Evolutionary conservation across 2,113 vertebrate species (phyloP), one percentile per base, ranked within the genome.

Genomic region (Bos indicus): DNA sequence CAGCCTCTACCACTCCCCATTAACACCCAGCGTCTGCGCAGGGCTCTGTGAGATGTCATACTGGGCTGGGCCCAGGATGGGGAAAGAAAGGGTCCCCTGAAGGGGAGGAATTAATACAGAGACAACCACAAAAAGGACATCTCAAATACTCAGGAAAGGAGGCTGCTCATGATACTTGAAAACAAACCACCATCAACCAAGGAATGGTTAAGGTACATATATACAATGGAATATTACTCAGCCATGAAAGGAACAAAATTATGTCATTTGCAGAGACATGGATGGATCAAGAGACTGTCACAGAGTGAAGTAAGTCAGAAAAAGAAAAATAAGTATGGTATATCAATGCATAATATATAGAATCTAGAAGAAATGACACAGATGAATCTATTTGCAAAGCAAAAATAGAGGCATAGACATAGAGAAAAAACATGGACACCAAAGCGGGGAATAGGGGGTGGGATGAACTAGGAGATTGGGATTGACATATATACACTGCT

Each of bases 361-460:
- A 43, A 43, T 43, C 71, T 43, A 77, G 71, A 26, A 71, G 36
- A 77, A 43, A 77, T 77, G 40, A 43, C 14, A 26, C 6, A 14
- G 71, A 26, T 43, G 71, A 77, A 26, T 43, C 40, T 77, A 43
- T 26, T 26, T 77, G 71, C 71, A 77, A 77, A 77, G 71, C 71
- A 77, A 43, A 43, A 43, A 77, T 4, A 43, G 36, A 77, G 71
- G 43, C 23, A 74, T 0, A 23, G n/a, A 40, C 67, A 74, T 7
- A 43, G 71, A 77, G 36, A 77, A 77, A 25, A 77, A 77, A 43
- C 6, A 43, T 26, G 71, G 71, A 77, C 36, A 77, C 71, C 71
- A 77, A 43, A 43, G 36, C 0, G 40, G 23, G 23, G 12, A 43
- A 13, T 23, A 6, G 11, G 5, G 36, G 71, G 36, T 43, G 6